phyloP scores from a whole-genome alignment of 1,140 invertebrate species.

The Camponotus floridanus region DNA sequence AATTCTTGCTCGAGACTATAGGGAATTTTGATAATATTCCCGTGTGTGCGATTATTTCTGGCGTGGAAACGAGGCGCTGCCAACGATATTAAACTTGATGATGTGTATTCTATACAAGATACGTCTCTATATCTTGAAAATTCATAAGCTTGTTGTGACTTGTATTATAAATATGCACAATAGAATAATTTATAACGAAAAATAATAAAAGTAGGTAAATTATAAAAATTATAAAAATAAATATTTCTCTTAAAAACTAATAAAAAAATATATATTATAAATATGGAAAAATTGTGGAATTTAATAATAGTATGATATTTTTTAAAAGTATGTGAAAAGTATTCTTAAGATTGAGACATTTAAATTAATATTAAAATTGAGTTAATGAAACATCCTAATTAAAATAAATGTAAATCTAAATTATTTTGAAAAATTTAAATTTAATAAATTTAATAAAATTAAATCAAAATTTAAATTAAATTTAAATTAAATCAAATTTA shows the following conservation, averaged over 20 bases:
- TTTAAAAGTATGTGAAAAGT: no score
- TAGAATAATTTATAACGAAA: background rate
- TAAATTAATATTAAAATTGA: background rate
- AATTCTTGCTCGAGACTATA: conserved; percentile 42
- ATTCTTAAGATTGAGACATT: background rate
- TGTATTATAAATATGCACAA: background rate
- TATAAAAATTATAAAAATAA: no score
- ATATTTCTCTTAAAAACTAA: background rate
- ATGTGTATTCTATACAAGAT: background rate
- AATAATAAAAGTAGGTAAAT: background rate
- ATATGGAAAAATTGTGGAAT: no score
- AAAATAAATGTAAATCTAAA: background rate
- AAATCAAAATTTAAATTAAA: background rate
- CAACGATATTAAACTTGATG: conserved; percentile 2
- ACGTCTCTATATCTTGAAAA: background rate
- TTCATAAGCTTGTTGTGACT: background rate
- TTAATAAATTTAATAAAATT: background rate
- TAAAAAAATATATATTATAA: no score
- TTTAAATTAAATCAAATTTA: background rate
- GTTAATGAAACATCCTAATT: background rate
- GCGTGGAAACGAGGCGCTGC: background rate
- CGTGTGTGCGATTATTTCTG: conserved; percentile 19
- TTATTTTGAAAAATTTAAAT: background rate
- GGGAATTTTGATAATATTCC: conserved; percentile 54
- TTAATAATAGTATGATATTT: no score